Percentiles rank a stretch among this genome's conserved stretches.
Evolutionary conservation across 2,797 vertebrate species (phyloP).

Genomic region (Hirundo rustica): DNA sequence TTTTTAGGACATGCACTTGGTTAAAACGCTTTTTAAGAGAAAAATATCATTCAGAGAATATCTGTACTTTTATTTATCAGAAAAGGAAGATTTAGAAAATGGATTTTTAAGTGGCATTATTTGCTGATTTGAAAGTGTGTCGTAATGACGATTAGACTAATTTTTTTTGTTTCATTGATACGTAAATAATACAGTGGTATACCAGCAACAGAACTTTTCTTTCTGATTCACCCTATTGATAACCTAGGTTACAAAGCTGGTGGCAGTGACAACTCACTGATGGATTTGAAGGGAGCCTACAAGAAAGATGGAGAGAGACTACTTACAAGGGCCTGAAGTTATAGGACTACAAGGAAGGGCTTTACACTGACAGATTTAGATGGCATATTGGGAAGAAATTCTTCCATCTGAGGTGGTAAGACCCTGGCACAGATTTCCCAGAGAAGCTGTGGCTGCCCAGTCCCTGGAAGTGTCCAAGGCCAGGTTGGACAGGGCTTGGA

Average conservation of each 20-base stretch:
- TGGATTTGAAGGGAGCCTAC: not conserved
- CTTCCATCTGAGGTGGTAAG: rapidly evolving
- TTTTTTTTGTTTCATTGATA: not conserved
- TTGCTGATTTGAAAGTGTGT: not conserved
- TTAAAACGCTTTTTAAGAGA: not conserved
- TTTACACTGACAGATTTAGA: not conserved
- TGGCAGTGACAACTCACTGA: not conserved
- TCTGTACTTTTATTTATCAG: not conserved
- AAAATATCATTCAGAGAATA: not conserved
- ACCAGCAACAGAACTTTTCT: not conserved
- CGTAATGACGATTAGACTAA: not conserved
- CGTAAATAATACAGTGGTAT: not conserved
- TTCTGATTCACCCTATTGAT: not conserved
- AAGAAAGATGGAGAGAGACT: not conserved
- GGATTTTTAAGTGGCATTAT: not conserved
- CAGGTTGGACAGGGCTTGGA: rapidly evolving
- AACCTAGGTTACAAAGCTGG: not conserved
- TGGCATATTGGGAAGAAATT: not conserved
- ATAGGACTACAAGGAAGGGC: not conserved
- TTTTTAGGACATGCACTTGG: not conserved
- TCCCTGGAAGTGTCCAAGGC: rapidly evolving
- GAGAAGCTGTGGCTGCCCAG: not conserved
- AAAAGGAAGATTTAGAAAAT: not conserved
- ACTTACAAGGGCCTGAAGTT: not conserved
- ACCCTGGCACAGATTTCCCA: not conserved